Base-by-base conservation (phyloP, 53 echinoderm and acorn worm species). In the Apostichopus leukothele region DNA sequence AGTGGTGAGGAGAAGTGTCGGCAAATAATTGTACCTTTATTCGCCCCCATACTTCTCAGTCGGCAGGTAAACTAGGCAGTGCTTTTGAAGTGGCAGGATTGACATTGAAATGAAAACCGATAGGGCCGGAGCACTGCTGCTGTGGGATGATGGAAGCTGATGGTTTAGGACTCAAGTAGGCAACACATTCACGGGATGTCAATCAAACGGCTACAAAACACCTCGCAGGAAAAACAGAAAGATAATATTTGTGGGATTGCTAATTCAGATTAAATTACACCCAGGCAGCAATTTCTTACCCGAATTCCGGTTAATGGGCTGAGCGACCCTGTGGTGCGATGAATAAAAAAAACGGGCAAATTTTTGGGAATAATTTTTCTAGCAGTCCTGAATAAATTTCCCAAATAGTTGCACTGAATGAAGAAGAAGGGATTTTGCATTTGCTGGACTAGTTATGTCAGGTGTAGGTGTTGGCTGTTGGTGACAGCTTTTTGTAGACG, bases 51-150 rank as follows among this genome's bases (percentile, higher is more conserved):
- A 21, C 12, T 53, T 81, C 59, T 59, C 21, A 55, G 59, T 57
- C 51, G 10, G n/a, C 81, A 81, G 81, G 81, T 81, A 81, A 81
- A 81, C 81, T 53, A 59, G 81, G 81, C 54, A 81, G 59, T 18
- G 54, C 21, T 81, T 54, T 81, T 81, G 81, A 81, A 81, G 81
- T 81, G 81, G 53, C 39, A 12, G 57, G 55, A 57, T 54, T 81
- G 81, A 81, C 81, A 81, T 81, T 81, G 81, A 81, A 81, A 81
- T 81, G 81, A 59, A 81, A 81, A 59, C 81, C 55, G 81, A 81
- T 81, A 81, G 81, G 81, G 81, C 59, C 59, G 81, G 14, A 63
- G 18, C 71, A 19, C 18, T 81, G 25, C 52, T 77, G 25, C 51
- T 14, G 54, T 7, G 7, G 20, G 81, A 81, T 81, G 81, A 53